Evolutionary conservation across 2,113 vertebrate genomes (phyloP).

Genomic region (Sapayoa aenigma): DNA sequence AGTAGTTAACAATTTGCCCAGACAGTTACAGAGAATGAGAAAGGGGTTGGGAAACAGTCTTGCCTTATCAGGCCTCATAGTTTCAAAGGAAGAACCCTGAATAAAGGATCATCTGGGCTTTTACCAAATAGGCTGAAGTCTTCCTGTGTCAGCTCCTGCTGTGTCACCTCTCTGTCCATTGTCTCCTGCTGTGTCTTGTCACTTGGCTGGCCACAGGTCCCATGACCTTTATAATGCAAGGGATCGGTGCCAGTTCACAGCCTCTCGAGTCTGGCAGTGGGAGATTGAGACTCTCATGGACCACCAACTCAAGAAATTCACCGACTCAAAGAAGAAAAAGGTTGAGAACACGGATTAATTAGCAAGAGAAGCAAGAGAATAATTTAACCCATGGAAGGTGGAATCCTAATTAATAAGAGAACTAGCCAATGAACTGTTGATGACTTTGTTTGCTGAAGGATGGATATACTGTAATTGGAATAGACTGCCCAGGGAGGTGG

Average conservation of each 20-base stretch:
- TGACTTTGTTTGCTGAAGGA: neutral
- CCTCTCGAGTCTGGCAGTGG: neutral
- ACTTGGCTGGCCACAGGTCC: neutral
- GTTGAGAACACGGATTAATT: neutral
- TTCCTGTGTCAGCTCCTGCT: neutral
- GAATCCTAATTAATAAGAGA: neutral
- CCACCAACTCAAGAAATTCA: neutral
- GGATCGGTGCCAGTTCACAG: neutral
- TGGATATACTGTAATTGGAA: neutral
- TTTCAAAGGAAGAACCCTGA: neutral
- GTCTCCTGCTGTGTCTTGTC: neutral
- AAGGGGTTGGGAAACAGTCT: neutral
- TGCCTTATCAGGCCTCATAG: neutral
- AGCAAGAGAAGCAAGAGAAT: neutral
- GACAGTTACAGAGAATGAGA: neutral
- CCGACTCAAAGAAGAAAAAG: neutral
- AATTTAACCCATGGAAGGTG: neutral
- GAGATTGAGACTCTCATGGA: neutral
- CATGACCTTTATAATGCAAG: neutral
- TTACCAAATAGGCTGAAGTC: neutral
- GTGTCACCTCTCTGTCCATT: too few relatives aligned
- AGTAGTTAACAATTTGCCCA: neutral
- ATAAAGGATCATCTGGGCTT: neutral
- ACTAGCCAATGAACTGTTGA: neutral
- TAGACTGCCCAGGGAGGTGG: fast-evolving